Base-by-base conservation (phyloP, 2,888 invertebrate genomes). In the Carterocephalus palaemon region DNA sequence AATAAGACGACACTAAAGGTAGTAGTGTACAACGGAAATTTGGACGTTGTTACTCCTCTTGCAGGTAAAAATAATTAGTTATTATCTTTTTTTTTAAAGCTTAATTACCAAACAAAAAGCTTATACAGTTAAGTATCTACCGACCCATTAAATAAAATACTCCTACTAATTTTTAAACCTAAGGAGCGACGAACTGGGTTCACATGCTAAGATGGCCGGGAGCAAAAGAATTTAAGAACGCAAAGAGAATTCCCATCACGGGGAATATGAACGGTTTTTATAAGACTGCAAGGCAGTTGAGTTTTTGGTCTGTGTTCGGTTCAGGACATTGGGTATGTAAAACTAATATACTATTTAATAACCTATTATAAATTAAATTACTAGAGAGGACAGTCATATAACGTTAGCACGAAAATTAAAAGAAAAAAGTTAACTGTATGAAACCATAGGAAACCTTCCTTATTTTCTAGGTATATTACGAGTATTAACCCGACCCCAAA, bases 131-230 rank as follows among this genome's bases (percentile, higher is more conserved):
- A n/a, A n/a, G n/a, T n/a, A n/a, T n/a, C n/a, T n/a, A n/a, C n/a
- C n/a, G n/a, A n/a, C n/a, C n/a, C n/a, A n/a, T n/a, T n/a, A n/a
- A n/a, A n/a, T n/a, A n/a, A n/a, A n/a, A n/a, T n/a, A n/a, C n/a
- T n/a, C n/a, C n/a, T n/a, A n/a, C n/a, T n/a, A n/a, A n/a, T n/a
- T 19, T 43, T 23, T 17, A 40, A 36, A 9, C 19, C 13, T 31
- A 12, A 84, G 85, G 82, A 24, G 82, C 85, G 24, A 64, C 76
- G 2, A 84, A 80, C 51, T 85, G 84, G 85, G 78, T 79, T 0
- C 82, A 85, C 46, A 81, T 80, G 42, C 55, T 85, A 12, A 74
- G 65, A 32, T 85, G 85, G 85, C 60, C 61, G 8, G 77, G 81
- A 1, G 68, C 79, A 1, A 55, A 59, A 2, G 70, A 76, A 37